Evolutionary conservation across 2,888 invertebrate species (phyloP).

Genomic region (Drosophila fungiperda): DNA sequence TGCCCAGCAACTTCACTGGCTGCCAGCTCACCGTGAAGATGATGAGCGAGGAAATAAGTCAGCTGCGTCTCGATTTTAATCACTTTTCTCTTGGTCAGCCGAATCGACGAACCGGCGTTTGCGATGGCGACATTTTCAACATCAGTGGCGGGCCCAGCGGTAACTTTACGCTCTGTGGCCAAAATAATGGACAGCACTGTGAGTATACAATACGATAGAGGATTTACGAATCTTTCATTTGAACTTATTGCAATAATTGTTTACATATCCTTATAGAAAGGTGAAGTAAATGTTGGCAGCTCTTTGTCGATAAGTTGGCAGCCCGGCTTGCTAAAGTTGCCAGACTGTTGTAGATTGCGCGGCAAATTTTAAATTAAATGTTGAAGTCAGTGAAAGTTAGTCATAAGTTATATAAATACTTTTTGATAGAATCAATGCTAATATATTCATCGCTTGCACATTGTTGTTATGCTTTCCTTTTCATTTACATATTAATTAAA

Average conservation of each 20-base stretch:
- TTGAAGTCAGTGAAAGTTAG: not conserved
- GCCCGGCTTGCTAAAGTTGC: not conserved
- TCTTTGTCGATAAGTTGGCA: not conserved
- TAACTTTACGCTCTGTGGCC: conserved; percentile 90
- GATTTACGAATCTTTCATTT: not conserved
- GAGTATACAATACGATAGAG: conserved; percentile 81
- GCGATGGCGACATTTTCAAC: conserved; percentile 90
- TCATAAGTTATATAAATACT: not conserved
- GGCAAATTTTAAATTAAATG: not conserved
- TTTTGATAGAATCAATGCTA: not conserved
- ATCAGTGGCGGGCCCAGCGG: conserved; percentile 87
- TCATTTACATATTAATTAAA: not conserved
- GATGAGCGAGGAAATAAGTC: conserved; percentile 92
- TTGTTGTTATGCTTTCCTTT: not conserved
- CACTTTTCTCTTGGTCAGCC: conserved; percentile 94
- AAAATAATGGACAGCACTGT: conserved; percentile 94
- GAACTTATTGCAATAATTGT: not conserved
- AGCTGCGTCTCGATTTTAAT: conserved; percentile 92
- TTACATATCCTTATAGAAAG: not conserved
- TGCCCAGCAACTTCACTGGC: conserved; percentile 87
- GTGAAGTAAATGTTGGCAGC: not conserved
- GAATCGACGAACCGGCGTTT: conserved; percentile 91
- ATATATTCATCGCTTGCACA: not conserved
- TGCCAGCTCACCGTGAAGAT: conserved; percentile 91
- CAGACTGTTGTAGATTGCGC: not conserved